Evolutionary conservation across 2,113 vertebrate species (phyloP).

Genomic region (Periophthalmodon schlosseri): DNA sequence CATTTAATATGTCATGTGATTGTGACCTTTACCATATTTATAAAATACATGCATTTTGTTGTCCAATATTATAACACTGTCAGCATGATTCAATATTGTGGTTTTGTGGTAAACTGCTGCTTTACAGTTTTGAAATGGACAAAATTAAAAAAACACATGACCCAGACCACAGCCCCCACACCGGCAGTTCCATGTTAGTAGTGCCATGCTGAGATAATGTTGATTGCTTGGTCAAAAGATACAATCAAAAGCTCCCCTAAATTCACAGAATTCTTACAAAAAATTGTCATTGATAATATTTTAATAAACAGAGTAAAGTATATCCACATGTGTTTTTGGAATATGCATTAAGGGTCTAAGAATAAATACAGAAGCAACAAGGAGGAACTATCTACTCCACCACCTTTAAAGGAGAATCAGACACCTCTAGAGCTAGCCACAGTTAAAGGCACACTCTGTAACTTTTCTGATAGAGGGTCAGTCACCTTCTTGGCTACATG

Average conservation of each 20-base stretch:
- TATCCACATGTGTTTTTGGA: neutral
- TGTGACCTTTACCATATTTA: neutral
- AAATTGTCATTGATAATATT: neutral
- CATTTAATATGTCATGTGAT: neutral
- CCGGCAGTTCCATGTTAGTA: neutral
- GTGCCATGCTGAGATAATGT: neutral
- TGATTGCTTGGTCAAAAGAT: neutral
- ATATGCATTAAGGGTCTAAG: neutral
- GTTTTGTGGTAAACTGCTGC: conserved; percentile 1
- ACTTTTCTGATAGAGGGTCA: neutral
- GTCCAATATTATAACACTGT: neutral
- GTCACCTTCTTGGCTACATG: neutral
- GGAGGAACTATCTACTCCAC: neutral
- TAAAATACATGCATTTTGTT: neutral
- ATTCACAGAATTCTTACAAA: neutral
- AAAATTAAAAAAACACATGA: neutral
- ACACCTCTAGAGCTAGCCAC: neutral
- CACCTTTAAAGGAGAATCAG: neutral
- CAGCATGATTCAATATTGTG: neutral
- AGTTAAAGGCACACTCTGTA: neutral
- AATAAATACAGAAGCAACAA: neutral
- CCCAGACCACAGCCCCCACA: neutral
- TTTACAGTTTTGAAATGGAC: neutral
- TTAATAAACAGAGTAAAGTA: neutral
- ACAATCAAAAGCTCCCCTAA: neutral